Evolutionary conservation across 1,140 invertebrate genomes (phyloP).

Genomic region (Caerostris darwini): DNA sequence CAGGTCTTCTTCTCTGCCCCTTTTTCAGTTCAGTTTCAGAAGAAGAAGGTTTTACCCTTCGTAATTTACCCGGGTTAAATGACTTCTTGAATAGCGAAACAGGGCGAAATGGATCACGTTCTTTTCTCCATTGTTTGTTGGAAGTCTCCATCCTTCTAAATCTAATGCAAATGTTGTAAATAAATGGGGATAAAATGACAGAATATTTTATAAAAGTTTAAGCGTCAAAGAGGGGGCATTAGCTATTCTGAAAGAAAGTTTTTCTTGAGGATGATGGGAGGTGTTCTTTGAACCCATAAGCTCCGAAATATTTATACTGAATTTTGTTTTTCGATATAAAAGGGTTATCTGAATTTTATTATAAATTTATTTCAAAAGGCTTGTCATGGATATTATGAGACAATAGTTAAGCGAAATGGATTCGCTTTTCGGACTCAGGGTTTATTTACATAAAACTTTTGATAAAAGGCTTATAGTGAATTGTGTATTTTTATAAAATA

Average conservation of each 20-base stretch:
- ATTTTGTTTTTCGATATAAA: background rate
- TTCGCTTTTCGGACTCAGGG: background rate
- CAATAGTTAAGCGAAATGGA: background rate
- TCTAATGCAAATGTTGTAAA: conserved; percentile 56
- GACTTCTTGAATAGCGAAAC: conserved; percentile 10
- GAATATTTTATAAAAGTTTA: conserved; percentile 31
- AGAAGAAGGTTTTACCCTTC: background rate
- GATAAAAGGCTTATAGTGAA: too few relatives aligned
- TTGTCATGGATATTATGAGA: background rate
- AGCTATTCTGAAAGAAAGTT: too few relatives aligned
- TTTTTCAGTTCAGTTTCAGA: background rate
- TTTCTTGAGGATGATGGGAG: background rate
- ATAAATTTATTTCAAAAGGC: too few relatives aligned
- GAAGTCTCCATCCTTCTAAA: background rate
- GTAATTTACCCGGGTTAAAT: conserved; percentile 62
- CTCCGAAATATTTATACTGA: background rate
- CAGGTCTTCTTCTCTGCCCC: too few relatives aligned
- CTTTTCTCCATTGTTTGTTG: conserved; percentile 33
- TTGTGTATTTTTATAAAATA: too few relatives aligned
- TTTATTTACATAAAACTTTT: too few relatives aligned
- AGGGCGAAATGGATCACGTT: conserved; percentile 13
- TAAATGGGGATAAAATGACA: background rate
- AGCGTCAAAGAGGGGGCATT: background rate
- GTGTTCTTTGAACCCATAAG: background rate
- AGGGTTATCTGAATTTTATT: background rate